Evolutionary conservation across 2,113 vertebrate species (phyloP).

Genomic region (Hystrix brachyura): DNA sequence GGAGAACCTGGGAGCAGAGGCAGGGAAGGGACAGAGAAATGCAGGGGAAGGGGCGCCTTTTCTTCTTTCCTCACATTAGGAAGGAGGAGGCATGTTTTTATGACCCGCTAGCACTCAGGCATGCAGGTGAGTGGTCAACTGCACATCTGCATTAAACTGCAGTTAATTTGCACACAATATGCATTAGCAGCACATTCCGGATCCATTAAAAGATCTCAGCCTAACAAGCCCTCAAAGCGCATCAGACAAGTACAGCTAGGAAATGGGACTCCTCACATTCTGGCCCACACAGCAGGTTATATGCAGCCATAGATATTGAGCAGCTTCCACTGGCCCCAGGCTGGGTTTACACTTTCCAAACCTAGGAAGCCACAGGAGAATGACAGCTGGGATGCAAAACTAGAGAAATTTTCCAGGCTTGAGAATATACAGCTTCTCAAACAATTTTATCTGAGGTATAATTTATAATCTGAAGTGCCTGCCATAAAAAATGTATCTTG

Average conservation of each 20-base stretch:
- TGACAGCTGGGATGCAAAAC: background rate
- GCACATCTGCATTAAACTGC: background rate
- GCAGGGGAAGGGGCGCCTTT: background rate
- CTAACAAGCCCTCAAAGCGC: background rate
- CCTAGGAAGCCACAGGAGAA: background rate
- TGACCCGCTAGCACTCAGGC: background rate
- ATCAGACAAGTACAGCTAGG: background rate
- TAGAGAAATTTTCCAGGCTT: background rate
- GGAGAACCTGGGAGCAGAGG: background rate
- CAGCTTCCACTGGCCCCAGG: background rate
- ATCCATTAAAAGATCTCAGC: background rate
- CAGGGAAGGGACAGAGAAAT: background rate
- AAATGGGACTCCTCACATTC: background rate
- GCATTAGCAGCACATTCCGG: background rate
- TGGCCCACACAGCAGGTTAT: background rate
- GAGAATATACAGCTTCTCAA: background rate
- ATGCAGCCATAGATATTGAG: background rate
- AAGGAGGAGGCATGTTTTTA: background rate
- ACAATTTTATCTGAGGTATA: background rate
- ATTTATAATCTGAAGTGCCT: background rate
- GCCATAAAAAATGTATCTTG: constrained; percentile 4
- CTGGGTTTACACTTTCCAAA: background rate
- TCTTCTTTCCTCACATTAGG: background rate
- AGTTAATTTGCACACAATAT: background rate
- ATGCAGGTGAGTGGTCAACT: background rate